Evolutionary conservation across 23 tunicate species (phyloP), one percentile per base, ranked within the genome.

Genomic region (Corella eumyota): DNA sequence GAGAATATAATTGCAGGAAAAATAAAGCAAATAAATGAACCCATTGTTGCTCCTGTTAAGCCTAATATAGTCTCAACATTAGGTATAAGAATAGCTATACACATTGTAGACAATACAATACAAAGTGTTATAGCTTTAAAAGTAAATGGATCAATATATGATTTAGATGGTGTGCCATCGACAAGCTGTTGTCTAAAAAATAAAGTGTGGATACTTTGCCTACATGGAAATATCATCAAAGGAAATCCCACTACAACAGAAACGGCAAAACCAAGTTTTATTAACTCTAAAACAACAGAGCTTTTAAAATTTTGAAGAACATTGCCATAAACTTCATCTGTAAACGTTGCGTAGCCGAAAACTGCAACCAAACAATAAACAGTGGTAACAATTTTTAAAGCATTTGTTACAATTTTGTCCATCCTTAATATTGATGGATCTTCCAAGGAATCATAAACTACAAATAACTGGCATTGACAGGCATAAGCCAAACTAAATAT

Each of bases 211-310:
- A 90, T 90, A 40, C 91, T 80, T 49, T 90, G 97, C 22, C 97
- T 27, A 37, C 97, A 90, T 9, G 97, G 97, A 54, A 74, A 90
- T 54, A 90, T 90, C 79, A 90, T 90, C 15, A 90, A 66, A 30
- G 97, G 97, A 90, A 90, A 90, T 6, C 97, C 97, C 45, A 90
- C 84, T 1, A 90, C 91, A 58, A 90, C 97, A 11, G 97, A 90
- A 21, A 58, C 34, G 2, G 97, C 97, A 75, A 90, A 90, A 15
- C 97, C 97, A 69, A 81, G 25, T 52, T 90, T 90, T 19, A 80
- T 90, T 2, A 81, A 55, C 7, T 80, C 84, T 26, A 90, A 60
- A 38, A 90, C 27, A 23, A 71, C 17, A 38, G 65, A 65, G 1
- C 76, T 74, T 0, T 84, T 73, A 7, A 90, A 90, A 57, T 75